These are phyloP conservation scores for Babylonia areolata DNA, from an alignment of 1,140 invertebrate species.

Conservation along the genomic window DNA sequence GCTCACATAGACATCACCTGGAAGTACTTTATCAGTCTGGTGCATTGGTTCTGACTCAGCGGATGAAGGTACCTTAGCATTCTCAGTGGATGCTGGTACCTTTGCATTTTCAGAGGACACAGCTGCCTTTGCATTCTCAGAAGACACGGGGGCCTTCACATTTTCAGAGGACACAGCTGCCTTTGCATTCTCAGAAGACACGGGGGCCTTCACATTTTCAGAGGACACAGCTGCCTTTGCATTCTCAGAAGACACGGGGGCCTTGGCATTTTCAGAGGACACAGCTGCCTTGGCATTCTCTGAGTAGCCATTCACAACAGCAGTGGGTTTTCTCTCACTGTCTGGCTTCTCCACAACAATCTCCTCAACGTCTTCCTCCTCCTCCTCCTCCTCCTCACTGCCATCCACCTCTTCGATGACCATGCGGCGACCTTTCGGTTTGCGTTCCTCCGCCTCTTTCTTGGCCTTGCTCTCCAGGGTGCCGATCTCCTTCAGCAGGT, in stretches of 20 bases:
- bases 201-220: too few species aligned
- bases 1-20: neutral
- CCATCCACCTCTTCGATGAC: constrained; percentile 70
- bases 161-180: too few species aligned
- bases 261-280: neutral
- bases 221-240: neutral
- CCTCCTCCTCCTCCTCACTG: constrained; percentile 52
- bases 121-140: too few species aligned
- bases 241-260: too few species aligned
- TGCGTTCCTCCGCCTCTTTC: constrained; percentile 54
- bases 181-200: too few species aligned
- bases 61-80: neutral
- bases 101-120: too few species aligned
- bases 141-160: too few species aligned
- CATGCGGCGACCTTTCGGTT: constrained; percentile 65
- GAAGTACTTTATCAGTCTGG: neutral
- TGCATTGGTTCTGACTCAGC: too few species aligned
- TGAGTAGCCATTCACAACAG: neutral
- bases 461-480: constrained; percentile 53
- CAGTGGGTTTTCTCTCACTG: neutral
- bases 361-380: constrained; percentile 30
- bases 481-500: constrained; percentile 54
- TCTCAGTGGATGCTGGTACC: too few species aligned
- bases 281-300: neutral
- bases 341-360: constrained; percentile 38